Percentiles rank a stretch among this genome's conserved stretches.
phyloP scores from a whole-genome alignment of 1,140 invertebrate genomes.

The Papilio xuthus region DNA sequence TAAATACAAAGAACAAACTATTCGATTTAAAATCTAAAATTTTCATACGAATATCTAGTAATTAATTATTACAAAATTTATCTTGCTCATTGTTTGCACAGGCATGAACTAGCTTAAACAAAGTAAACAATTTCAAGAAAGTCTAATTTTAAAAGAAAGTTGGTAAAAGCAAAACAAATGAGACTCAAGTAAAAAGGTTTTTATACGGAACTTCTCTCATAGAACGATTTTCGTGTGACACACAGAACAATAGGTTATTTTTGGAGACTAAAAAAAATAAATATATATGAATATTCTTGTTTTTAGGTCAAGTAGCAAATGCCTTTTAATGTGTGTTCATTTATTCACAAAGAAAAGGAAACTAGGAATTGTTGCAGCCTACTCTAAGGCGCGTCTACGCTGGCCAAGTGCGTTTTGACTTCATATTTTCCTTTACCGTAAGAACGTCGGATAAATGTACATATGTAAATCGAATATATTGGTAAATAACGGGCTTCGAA shows the following conservation, averaged over 20 bases:
- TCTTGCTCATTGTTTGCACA: not conserved
- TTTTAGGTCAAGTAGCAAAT: too few species aligned
- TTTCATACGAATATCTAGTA: not conserved
- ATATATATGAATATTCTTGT: not conserved
- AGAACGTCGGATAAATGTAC: too few species aligned
- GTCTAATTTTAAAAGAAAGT: conserved; percentile 7
- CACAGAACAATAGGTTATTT: conserved; percentile 4
- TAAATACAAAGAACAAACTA: too few species aligned
- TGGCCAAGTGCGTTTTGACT: too few species aligned
- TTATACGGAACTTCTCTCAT: conserved; percentile 27
- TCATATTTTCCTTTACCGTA: too few species aligned
- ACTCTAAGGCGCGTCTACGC: too few species aligned
- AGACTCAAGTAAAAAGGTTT: conserved; percentile 31
- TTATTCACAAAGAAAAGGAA: too few species aligned
- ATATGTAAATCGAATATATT: too few species aligned
- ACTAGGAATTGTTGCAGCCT: too few species aligned
- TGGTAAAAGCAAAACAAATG: conserved; percentile 32
- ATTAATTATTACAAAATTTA: not conserved
- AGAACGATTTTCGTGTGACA: conserved; percentile 17
- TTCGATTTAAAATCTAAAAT: not conserved
- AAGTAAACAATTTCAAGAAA: conserved; percentile 10
- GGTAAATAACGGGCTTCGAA: too few species aligned
- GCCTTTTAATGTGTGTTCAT: too few species aligned
- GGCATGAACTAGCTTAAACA: conserved; percentile 23
- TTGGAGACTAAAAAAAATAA: not conserved